Conservation (phyloP, 2,797 vertebrate species). For the Lutjanus campechanus region DNA sequence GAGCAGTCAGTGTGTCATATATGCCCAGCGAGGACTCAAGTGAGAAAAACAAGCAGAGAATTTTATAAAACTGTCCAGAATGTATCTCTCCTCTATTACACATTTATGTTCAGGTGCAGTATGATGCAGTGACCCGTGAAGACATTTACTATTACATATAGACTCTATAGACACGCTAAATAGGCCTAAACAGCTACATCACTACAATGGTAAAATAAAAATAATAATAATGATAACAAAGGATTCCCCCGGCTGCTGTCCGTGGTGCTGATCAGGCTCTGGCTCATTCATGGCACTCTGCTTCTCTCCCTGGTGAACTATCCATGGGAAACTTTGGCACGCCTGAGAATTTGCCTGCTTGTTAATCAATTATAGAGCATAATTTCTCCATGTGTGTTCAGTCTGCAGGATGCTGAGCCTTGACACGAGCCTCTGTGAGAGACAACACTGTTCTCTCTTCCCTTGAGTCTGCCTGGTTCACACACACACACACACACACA, state of each 20-base stretch:
- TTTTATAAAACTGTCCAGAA: neutral
- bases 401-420: conserved; percentile 12
- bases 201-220: neutral
- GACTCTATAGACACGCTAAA: neutral
- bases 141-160: neutral
- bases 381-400: conserved; percentile 20
- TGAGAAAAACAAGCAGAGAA: conserved; percentile 19
- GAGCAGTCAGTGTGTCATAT: conserved; percentile 6
- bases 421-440: neutral
- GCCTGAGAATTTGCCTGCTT: conserved; percentile 5
- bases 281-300: neutral
- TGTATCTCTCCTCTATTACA: neutral
- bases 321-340: neutral
- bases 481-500: too few species aligned
- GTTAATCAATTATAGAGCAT: conserved; percentile 24
- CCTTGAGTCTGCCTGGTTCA: neutral
- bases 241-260: conserved; percentile 36
- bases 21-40: neutral
- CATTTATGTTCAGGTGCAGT: neutral
- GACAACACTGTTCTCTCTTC: neutral
- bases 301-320: neutral
- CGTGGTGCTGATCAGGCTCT: conserved; percentile 56
- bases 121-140: neutral
- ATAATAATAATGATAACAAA: neutral
- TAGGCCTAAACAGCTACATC: neutral